Evolutionary conservation across 2,113 vertebrate species (phyloP), one percentile per base, ranked within the genome.

Genomic region (Sprattus sprattus): DNA sequence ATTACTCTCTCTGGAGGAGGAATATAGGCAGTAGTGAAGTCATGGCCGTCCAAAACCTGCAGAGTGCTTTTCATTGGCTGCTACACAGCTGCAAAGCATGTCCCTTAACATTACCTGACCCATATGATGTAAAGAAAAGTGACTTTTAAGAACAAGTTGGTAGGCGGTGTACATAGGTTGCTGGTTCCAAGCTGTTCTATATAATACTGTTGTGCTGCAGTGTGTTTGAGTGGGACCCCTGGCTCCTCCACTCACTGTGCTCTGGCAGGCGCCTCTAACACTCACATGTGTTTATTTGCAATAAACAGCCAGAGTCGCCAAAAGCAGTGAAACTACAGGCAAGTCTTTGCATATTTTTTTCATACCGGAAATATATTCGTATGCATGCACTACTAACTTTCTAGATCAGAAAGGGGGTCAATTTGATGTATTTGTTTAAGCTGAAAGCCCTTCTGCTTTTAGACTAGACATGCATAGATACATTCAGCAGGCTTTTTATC

Each of bases 301-400:
- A 95, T 89, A 92, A 95, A 95, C 97, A 99, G 98, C 97, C 97
- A 89, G 98, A 98, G 92, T 99, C 97, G 85, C 97, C 97, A 86
- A 98, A 99, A 94, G 96, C 97, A 92, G 95, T 96, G 92, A 99
- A 98, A 93, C 95, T 95, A 86, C 97, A 99, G 97, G 98, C 96
- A 99, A 99, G 98, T 99, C 81, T 93, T 89, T 92, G 9, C 92
- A 93, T 54, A 90, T 93, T 89, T 93, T 93, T 85, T 91, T 93
- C 94, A 91, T 45, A 83, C 81, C 85, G 47, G 39, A 16, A 39
- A 78, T 15, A 71, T 87, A 22, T 89, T 87, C 54, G 83, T 85
- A 45, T 93, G 91, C 92, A 94, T 94, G 91, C 87, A 85, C 71
- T 82, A 89, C 91, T 88, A 82, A 91, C 86, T 67, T 87, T 15